Percentiles rank a stretch among this genome's conserved stretches.
These are phyloP conservation scores for Brachyalestes nurse DNA, from an alignment of 2,797 vertebrate species.

Conservation along the genomic window DNA sequence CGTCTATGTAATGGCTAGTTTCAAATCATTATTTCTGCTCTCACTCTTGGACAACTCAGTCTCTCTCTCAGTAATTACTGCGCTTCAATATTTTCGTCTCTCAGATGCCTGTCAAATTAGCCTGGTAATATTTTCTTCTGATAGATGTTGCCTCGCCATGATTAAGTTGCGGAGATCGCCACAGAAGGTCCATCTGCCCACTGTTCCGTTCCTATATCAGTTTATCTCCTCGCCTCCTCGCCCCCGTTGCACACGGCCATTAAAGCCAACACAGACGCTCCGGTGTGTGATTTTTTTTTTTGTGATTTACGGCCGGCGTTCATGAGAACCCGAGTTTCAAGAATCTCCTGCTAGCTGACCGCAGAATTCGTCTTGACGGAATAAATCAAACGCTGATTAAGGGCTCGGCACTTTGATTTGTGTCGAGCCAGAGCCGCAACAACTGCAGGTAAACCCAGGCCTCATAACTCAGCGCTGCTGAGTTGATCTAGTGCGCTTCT, in stretches of 20 bases:
- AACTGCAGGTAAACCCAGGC: conserved; percentile 67
- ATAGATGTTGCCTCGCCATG: conserved; percentile 11
- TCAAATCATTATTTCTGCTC: conserved; percentile 4
- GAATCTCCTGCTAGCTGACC: conserved; percentile 16
- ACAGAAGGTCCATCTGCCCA: not conserved
- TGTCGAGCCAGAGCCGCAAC: conserved; percentile 69
- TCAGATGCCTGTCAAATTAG: conserved; percentile 28
- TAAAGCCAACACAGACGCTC: conserved; percentile 6
- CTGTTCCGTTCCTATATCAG: conserved; percentile 16
- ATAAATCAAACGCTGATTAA: conserved; percentile 55
- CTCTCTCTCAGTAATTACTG: conserved; percentile 32
- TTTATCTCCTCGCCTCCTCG: not conserved
- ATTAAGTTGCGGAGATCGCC: conserved; percentile 32
- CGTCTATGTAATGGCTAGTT: not conserved
- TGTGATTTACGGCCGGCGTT: conserved; percentile 34
- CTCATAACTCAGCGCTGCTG: conserved; percentile 56
- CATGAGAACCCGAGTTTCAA: conserved; percentile 35
- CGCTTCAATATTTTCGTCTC: conserved; percentile 57
- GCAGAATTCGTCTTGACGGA: not conserved
- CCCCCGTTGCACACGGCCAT: not conserved
- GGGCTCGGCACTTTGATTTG: conserved; percentile 67
- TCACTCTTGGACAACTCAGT: conserved; percentile 37
- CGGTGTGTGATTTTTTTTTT: not conserved
- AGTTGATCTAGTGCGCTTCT: conserved; percentile 52
- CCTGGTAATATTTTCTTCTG: not conserved